phyloP scores from a whole-genome alignment of 2,888 invertebrate species.

The Cosmia pyralina region DNA sequence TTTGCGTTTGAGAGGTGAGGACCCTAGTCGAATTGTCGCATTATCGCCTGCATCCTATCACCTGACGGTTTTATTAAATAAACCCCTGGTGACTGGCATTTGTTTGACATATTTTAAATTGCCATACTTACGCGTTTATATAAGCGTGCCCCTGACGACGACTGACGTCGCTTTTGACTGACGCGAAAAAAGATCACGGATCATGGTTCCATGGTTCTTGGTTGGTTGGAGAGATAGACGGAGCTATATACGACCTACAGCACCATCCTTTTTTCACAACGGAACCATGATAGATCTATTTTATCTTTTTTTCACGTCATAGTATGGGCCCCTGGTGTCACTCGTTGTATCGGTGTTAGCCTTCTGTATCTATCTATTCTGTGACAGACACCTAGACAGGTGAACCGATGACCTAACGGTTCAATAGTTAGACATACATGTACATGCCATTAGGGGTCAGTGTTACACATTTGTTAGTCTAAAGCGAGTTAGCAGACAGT shows the following conservation, averaged over 20 bases:
- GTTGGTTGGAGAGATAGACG: too few species aligned
- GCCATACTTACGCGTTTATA: background rate
- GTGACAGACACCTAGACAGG: slow-evolving; percentile 6
- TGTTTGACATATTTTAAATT: background rate
- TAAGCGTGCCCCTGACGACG: too few species aligned
- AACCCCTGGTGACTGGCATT: background rate
- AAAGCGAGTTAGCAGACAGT: slow-evolving; percentile 26
- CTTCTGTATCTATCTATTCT: slow-evolving; percentile 3
- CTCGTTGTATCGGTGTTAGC: background rate
- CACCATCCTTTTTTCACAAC: too few species aligned
- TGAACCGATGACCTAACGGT: slow-evolving; percentile 34
- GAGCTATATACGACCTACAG: too few species aligned
- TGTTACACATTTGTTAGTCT: slow-evolving; percentile 46
- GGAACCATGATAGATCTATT: too few species aligned
- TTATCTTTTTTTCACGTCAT: too few species aligned
- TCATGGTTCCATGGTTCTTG: too few species aligned
- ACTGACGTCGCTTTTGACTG: too few species aligned
- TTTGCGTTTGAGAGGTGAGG: too few species aligned
- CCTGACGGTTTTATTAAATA: background rate
- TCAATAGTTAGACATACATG: slow-evolving; percentile 32
- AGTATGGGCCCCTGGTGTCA: too few species aligned
- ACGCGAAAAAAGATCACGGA: too few species aligned
- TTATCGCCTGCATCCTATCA: background rate
- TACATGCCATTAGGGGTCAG: slow-evolving; percentile 49
- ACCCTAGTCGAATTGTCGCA: background rate